phyloP scores from a whole-genome alignment of 2,113 vertebrate species.

The Octodon degus region DNA sequence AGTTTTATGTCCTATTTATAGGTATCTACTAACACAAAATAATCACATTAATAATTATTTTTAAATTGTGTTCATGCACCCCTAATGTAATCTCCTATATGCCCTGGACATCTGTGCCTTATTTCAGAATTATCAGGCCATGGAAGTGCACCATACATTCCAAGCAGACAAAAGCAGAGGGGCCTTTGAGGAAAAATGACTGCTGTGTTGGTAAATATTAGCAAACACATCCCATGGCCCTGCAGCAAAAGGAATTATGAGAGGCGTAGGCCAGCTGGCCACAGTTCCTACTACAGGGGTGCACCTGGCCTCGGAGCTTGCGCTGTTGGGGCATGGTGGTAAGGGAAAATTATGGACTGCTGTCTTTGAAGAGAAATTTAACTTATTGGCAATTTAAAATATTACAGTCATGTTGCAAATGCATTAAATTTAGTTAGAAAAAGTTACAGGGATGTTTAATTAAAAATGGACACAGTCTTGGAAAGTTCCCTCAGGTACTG shows the following conservation, averaged over 20 bases:
- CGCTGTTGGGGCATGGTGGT: not conserved
- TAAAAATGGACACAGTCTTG: not conserved
- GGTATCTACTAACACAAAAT: not conserved
- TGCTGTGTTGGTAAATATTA: not conserved
- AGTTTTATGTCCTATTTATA: not conserved
- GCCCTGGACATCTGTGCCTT: too few species aligned
- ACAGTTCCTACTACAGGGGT: rapidly evolving
- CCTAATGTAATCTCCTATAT: not conserved
- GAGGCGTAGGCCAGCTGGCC: too few species aligned
- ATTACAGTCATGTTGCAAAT: not conserved
- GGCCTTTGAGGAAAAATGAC: not conserved
- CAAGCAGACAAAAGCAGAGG: not conserved
- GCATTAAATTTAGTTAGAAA: conserved; percentile 29
- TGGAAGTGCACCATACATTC: not conserved
- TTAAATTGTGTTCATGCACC: not conserved
- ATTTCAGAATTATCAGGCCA: not conserved
- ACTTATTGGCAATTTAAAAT: not conserved
- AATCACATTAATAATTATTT: not conserved
- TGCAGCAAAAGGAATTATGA: not conserved
- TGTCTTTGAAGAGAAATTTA: conserved; percentile 4
- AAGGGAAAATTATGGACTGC: not conserved
- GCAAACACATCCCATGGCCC: not conserved
- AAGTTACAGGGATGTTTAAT: not conserved
- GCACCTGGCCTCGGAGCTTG: rapidly evolving
- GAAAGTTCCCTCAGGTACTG: not conserved